A percentile compares a stretch with the other conserved stretches of the same genome.
phyloP scores from a whole-genome alignment of 1,140 invertebrate genomes.

The Diabrotica undecimpunctata region DNA sequence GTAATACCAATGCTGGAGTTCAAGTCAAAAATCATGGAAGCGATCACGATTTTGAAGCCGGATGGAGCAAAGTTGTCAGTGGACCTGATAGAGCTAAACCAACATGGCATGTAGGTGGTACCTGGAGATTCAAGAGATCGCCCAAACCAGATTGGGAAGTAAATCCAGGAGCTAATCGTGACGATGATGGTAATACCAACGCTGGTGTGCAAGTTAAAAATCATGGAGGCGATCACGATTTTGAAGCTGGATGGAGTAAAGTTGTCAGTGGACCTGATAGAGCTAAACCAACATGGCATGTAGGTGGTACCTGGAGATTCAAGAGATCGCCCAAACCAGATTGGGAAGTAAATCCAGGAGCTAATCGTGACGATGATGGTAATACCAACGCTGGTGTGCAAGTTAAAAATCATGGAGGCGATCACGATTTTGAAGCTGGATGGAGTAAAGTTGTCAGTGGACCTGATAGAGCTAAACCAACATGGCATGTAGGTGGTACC shows the following conservation, averaged over 20 bases:
- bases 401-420: conserved; percentile 22
- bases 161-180: conserved; percentile 21
- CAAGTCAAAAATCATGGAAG: conserved; percentile 21
- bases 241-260: conserved; percentile 26
- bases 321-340: neutral
- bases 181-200: conserved; percentile 25
- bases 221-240: conserved; percentile 26
- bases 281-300: conserved; percentile 26
- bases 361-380: conserved; percentile 22
- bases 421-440: conserved; percentile 28
- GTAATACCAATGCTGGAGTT: conserved; percentile 23
- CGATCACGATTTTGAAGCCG: conserved; percentile 27
- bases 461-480: neutral
- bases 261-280: conserved; percentile 22
- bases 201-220: conserved; percentile 19
- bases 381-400: conserved; percentile 21
- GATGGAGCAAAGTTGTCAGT: conserved; percentile 22
- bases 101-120: conserved; percentile 31
- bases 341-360: conserved; percentile 25
- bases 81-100: conserved; percentile 26
- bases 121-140: conserved; percentile 14
- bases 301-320: conserved; percentile 24
- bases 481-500: conserved; percentile 6
- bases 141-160: conserved; percentile 26
- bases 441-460: conserved; percentile 19